Percentiles rank a stretch among this genome's conserved stretches.
Conservation (phyloP, 1,140 invertebrate species). For the Pseudomyrmex pallidus region DNA sequence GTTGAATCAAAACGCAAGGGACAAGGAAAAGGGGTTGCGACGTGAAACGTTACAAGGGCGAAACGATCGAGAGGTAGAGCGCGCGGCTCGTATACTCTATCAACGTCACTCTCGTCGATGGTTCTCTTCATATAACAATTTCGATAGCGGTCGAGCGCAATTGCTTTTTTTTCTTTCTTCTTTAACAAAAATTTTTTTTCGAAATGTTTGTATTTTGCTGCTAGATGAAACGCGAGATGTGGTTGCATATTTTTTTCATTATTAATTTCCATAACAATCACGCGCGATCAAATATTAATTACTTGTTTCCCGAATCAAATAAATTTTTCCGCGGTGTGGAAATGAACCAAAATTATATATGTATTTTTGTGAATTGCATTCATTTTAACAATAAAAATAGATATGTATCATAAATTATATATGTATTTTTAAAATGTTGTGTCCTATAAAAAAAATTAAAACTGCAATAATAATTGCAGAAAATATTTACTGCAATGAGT, state of each 20-base stretch:
- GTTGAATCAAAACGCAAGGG: conserved; percentile 22
- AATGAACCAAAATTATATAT: neutral
- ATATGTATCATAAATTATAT: too few species aligned
- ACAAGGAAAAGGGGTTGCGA: conserved; percentile 36
- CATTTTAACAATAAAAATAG: too few species aligned
- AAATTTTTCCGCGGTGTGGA: neutral
- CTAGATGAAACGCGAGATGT: conserved; percentile 5
- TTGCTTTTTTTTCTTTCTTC: conserved; percentile 60
- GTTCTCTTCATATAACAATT: conserved; percentile 64
- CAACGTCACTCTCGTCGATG: conserved; percentile 47
- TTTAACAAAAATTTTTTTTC: conserved; percentile 49
- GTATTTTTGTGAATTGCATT: neutral
- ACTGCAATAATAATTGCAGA: conserved; percentile 5
- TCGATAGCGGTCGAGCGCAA: conserved; percentile 57
- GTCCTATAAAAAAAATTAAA: too few species aligned
- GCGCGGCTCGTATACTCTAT: conserved; percentile 38
- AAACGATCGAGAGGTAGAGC: conserved; percentile 1
- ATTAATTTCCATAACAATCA: conserved; percentile 15
- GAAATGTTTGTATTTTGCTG: conserved; percentile 28
- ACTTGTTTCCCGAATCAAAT: neutral
- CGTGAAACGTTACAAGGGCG: conserved; percentile 25
- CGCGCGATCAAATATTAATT: conserved; percentile 10
- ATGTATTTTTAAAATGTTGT: too few species aligned
- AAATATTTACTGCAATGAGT: neutral
- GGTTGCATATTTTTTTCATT: conserved; percentile 14